Evolutionary conservation across 1,140 invertebrate genomes (phyloP).

Genomic region (Trissolcus basalis): DNA sequence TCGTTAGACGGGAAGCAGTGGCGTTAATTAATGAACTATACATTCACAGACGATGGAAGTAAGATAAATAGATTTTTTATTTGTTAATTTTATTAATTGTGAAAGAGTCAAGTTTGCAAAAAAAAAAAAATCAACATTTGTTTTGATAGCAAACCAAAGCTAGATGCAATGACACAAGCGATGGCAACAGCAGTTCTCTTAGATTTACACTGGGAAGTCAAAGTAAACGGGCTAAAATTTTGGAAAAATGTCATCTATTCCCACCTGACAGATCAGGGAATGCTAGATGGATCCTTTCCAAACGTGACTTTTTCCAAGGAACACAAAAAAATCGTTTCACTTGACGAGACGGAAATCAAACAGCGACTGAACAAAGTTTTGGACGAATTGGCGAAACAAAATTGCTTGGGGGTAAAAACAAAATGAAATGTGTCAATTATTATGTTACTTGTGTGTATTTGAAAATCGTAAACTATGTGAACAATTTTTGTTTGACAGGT

Average conservation of each 20-base stretch:
- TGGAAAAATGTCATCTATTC: conserved; percentile 83
- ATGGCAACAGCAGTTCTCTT: conserved; percentile 81
- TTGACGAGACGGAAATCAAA: conserved; percentile 82
- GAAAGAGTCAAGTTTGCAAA: no score
- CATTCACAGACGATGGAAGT: conserved; percentile 79
- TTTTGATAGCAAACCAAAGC: conserved; percentile 61
- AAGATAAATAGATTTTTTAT: conserved; percentile 55
- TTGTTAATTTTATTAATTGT: conserved; percentile 7
- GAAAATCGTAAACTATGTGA: conserved; percentile 17
- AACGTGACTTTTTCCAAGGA: conserved; percentile 86
- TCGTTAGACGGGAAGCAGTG: conserved; percentile 84
- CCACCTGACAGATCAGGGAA: conserved; percentile 83
- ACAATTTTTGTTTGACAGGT: conserved; percentile 68
- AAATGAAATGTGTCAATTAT: no score
- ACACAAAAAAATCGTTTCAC: conserved; percentile 83
- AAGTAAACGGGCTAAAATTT: conserved; percentile 81
- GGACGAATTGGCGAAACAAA: conserved; percentile 80
- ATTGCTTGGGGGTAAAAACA: conserved; percentile 79
- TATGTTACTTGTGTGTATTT: no score
- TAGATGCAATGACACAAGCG: conserved; percentile 68
- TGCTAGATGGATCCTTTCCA: conserved; percentile 86
- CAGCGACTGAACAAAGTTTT: conserved; percentile 80
- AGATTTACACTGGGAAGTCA: conserved; percentile 89
- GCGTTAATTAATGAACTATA: conserved; percentile 81
- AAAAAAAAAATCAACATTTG: background rate